Evolutionary conservation across 1,140 invertebrate species (phyloP).

Genomic region (Akabosia matsudoensis): DNA sequence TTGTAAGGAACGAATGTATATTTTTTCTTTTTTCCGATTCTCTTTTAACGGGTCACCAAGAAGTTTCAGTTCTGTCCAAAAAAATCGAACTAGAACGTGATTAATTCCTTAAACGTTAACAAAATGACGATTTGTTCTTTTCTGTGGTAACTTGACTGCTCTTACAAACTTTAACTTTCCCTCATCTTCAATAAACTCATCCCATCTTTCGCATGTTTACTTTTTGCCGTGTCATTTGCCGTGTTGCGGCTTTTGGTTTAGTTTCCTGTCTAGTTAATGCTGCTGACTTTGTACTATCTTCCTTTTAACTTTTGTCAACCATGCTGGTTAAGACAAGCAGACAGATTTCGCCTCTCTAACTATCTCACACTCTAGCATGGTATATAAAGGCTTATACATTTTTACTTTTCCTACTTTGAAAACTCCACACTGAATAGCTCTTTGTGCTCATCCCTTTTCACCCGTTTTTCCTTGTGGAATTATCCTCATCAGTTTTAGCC

Average conservation of each 20-base stretch:
- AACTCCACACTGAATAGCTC: not conserved
- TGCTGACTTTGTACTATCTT: not conserved
- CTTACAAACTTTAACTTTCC: not conserved
- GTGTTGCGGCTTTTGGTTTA: not conserved
- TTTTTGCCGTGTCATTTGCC: not conserved
- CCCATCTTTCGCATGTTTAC: not conserved
- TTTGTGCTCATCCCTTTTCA: not conserved
- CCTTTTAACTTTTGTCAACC: too few relatives aligned
- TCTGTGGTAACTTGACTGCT: not conserved
- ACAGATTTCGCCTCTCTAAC: too few relatives aligned
- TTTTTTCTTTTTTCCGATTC: too few relatives aligned
- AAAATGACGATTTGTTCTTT: slow-evolving; percentile 1
- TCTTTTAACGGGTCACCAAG: too few relatives aligned
- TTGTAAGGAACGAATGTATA: too few relatives aligned
- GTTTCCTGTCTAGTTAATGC: not conserved
- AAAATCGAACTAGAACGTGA: too few relatives aligned
- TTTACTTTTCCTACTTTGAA: not conserved
- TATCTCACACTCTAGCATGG: too few relatives aligned
- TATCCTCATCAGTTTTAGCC: not conserved
- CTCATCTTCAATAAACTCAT: not conserved
- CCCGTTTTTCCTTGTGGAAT: not conserved
- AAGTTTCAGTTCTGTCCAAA: too few relatives aligned
- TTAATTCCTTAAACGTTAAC: too few relatives aligned
- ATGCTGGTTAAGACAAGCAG: too few relatives aligned
- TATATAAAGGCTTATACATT: too few relatives aligned